Conservation (phyloP, 2,113 vertebrate genomes). For the Chrysochloris asiatica region DNA sequence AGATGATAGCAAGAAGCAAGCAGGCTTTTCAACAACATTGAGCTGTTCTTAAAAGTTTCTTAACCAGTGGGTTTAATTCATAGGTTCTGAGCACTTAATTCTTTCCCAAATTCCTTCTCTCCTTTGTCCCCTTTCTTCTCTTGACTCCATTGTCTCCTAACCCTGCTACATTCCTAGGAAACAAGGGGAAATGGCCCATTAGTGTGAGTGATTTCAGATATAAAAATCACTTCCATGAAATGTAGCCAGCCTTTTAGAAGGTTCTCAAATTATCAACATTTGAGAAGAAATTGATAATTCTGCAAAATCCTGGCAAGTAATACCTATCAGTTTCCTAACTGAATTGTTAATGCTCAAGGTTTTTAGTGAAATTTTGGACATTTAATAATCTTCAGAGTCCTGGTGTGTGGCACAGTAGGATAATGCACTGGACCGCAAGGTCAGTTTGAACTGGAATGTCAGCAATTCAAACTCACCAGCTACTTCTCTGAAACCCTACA, state of each 20-base stretch:
- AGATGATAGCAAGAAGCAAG: background rate
- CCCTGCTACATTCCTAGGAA: background rate
- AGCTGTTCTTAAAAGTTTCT: background rate
- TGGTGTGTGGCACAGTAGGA: too few relatives aligned
- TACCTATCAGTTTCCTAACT: background rate
- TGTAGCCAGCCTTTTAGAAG: background rate
- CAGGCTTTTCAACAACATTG: background rate
- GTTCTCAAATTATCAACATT: background rate
- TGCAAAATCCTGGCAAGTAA: background rate
- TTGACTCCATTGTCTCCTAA: background rate
- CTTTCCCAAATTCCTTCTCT: background rate
- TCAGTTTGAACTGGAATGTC: too few relatives aligned
- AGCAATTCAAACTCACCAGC: too few relatives aligned
- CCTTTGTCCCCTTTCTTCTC: background rate
- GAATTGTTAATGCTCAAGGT: background rate
- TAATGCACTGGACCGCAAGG: too few relatives aligned
- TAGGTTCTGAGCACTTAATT: background rate
- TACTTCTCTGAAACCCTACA: too few relatives aligned
- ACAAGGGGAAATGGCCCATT: background rate
- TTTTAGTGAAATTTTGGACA: background rate
- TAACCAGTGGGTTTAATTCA: background rate
- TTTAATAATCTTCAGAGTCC: too few relatives aligned
- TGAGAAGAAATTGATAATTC: background rate
- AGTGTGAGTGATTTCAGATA: background rate
- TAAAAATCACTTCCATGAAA: background rate